Evolutionary conservation across 2,113 vertebrate genomes (phyloP).

Genomic region (Cebidichthys violaceus): DNA sequence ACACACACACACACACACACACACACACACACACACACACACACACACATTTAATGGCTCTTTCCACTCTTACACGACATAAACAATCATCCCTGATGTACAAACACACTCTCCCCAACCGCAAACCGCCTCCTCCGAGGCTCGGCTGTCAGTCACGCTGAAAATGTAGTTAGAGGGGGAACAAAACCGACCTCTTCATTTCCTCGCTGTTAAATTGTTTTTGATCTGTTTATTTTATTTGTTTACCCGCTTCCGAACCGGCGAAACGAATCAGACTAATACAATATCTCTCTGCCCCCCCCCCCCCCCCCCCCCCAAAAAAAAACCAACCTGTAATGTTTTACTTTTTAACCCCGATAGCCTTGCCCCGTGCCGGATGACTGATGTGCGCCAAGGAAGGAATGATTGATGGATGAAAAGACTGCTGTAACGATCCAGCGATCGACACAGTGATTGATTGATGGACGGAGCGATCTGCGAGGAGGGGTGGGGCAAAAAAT

Average conservation of each 20-base stretch:
- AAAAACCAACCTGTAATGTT: constrained; percentile 20
- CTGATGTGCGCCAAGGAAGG: constrained; percentile 32
- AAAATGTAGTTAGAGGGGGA: constrained; percentile 21
- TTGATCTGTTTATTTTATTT: constrained; percentile 28
- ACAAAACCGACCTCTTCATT: constrained; percentile 39
- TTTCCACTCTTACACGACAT: constrained; percentile 61
- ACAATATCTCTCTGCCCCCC: not conserved
- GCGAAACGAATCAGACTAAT: constrained; percentile 7
- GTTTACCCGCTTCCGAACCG: constrained; percentile 7
- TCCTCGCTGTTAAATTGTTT: constrained; percentile 35
- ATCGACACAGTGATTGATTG: constrained; percentile 62
- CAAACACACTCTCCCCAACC: constrained; percentile 52
- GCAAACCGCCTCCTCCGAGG: constrained; percentile 40
- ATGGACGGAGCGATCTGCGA: constrained; percentile 57
- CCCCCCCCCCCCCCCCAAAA: not conserved
- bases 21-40: constrained; percentile 40
- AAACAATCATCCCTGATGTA: constrained; percentile 55
- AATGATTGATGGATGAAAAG: constrained; percentile 65
- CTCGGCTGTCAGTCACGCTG: constrained; percentile 59
- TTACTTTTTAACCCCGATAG: constrained; percentile 23
- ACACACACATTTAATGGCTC: constrained; percentile 22
- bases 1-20: constrained; percentile 43
- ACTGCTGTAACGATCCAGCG: constrained; percentile 61
- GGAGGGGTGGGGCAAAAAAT: constrained; percentile 17
- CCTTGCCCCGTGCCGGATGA: constrained; percentile 33